These are phyloP conservation scores for Drosophila rubida DNA, from an alignment of 2,888 invertebrate species.

Conservation along the genomic window DNA sequence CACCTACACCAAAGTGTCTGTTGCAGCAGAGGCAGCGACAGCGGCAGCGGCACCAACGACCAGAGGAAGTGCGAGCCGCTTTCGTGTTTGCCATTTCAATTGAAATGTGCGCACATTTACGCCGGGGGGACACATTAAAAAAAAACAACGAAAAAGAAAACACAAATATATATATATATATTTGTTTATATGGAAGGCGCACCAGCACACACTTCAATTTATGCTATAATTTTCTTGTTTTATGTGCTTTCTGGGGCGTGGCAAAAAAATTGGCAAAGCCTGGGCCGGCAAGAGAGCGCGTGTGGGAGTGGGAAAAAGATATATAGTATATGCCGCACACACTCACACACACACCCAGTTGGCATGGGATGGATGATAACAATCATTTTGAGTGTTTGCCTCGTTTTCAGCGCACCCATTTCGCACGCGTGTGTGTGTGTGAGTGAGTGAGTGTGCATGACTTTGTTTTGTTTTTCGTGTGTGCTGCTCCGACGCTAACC, in stretches of 20 bases:
- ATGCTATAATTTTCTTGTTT: slow-evolving; percentile 67
- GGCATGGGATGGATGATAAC: slow-evolving; percentile 56
- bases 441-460: slow-evolving; percentile 33
- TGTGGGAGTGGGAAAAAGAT: slow-evolving; percentile 8
- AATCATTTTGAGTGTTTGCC: slow-evolving; percentile 78
- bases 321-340: slow-evolving; percentile 24
- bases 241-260: slow-evolving; percentile 70
- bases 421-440: slow-evolving; percentile 8
- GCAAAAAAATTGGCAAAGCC: slow-evolving; percentile 58
- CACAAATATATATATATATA: slow-evolving; percentile 12
- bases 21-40: slow-evolving; percentile 25
- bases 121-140: slow-evolving; percentile 40
- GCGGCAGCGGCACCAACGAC: slow-evolving; percentile 15
- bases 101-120: slow-evolving; percentile 77
- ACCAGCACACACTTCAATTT: slow-evolving; percentile 51
- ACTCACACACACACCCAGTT: slow-evolving; percentile 46
- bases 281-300: background rate
- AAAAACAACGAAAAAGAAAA: slow-evolving; percentile 2
- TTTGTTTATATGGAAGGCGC: background rate
- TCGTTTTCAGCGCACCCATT: slow-evolving; percentile 64
- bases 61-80: slow-evolving; percentile 50
- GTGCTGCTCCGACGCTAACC: slow-evolving; percentile 27
- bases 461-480: slow-evolving; percentile 33
- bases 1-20: slow-evolving; percentile 30
- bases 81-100: slow-evolving; percentile 78